These are phyloP conservation scores for Harlomillsia oculata DNA, from an alignment of 1,140 invertebrate species.

Conservation along the genomic window DNA sequence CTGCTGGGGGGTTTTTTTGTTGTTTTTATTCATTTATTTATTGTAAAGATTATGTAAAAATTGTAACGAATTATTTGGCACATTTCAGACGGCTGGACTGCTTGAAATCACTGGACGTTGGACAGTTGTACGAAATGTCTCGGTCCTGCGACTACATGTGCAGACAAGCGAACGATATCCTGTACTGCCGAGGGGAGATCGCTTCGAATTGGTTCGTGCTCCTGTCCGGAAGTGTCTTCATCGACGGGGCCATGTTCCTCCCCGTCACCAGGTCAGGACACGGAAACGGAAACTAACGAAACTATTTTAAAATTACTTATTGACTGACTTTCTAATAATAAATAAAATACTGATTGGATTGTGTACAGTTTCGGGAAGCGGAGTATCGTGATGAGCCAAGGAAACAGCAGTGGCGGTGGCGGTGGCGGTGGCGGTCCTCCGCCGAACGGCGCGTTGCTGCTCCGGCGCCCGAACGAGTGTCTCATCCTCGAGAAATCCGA, in stretches of 20 bases:
- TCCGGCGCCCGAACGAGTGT: constrained; percentile 68
- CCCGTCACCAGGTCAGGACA: constrained; percentile 74
- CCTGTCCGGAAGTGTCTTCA: constrained; percentile 76
- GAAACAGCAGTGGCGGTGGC: too few species aligned
- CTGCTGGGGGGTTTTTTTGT: too few species aligned
- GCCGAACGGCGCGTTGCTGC: constrained; percentile 44
- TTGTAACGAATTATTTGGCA: too few species aligned
- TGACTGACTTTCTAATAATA: too few species aligned
- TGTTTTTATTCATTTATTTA: too few species aligned
- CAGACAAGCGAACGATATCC: constrained; percentile 35
- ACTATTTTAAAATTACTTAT: constrained; percentile 4
- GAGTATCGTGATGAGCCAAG: too few species aligned
- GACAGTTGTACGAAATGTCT: constrained; percentile 8
- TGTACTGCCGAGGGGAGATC: constrained; percentile 64
- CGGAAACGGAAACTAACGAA: background rate
- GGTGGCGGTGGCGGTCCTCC: too few species aligned
- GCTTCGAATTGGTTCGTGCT: constrained; percentile 73
- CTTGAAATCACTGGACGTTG: constrained; percentile 10
- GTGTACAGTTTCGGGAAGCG: too few species aligned
- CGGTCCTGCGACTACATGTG: constrained; percentile 17
- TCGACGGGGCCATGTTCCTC: constrained; percentile 76
- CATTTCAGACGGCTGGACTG: constrained; percentile 19
- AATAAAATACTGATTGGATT: too few species aligned
- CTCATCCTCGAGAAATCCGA: constrained; percentile 75
- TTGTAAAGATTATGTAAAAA: too few species aligned